These are phyloP conservation scores for Neodiprion lecontei DNA, from an alignment of 1,140 invertebrate genomes.

Conservation along the genomic window DNA sequence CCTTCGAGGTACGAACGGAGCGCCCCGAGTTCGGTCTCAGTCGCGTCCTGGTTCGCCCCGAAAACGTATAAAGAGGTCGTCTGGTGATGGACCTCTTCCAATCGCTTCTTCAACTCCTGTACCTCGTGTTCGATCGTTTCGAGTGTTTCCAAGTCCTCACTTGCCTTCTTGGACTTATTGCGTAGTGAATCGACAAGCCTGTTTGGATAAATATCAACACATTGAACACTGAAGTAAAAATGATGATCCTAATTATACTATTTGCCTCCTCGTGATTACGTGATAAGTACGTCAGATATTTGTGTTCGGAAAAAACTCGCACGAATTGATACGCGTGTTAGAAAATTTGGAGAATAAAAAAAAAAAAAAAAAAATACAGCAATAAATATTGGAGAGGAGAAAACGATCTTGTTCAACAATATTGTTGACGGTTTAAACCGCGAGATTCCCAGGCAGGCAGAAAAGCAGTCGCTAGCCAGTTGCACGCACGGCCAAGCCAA, in stretches of 20 bases:
- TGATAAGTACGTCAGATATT: no score
- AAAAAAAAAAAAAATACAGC: no score
- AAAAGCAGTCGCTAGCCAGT: constrained; percentile 29
- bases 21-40: constrained; percentile 61
- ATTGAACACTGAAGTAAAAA: constrained; percentile 11
- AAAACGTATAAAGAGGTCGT: constrained; percentile 76
- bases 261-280: no score
- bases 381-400: no score
- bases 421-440: not conserved
- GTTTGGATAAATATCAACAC: constrained; percentile 29
- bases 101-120: constrained; percentile 67
- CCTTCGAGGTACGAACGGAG: constrained; percentile 62
- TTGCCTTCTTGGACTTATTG: constrained; percentile 66
- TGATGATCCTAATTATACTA: not conserved
- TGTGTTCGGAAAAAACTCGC: no score
- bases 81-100: constrained; percentile 69
- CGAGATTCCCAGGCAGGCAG: constrained; percentile 38
- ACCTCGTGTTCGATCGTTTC: constrained; percentile 68
- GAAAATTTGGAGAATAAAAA: no score
- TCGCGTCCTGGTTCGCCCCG: constrained; percentile 69
- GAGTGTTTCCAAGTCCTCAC: constrained; percentile 67
- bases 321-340: no score
- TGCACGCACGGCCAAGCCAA: constrained; percentile 16
- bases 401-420: no score
- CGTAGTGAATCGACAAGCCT: constrained; percentile 64